Base-by-base conservation (phyloP, 2,888 invertebrate genomes). In the Tipula unca region DNA sequence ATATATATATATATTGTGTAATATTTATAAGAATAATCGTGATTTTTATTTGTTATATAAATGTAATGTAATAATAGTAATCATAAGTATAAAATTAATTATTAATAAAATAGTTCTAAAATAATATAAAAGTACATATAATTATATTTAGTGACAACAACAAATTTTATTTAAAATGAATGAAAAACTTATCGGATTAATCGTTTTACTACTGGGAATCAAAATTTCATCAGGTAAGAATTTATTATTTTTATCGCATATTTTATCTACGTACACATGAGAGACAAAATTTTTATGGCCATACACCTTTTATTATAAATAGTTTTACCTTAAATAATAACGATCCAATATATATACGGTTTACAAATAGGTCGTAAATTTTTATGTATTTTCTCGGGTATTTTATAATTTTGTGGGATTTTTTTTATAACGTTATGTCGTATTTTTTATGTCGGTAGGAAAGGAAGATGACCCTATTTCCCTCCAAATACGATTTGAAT, bases 181-280 rank as follows among this genome's bases (percentile, higher is more conserved):
- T 69, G 69, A 69, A 20, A 69, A 69, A 25, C 69, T 69, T 69
- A 25, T 69, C 69, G 69, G 69, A 69, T 69, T 69, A 69, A 69
- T 69, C 69, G 69, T 69, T 69, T 69, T 69, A 69, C 69, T 69
- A 10, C 69, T 69, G 69, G 69, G 69, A 20, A 69, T 69, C 69
- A 69, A 69, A 69, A 69, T 69, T 69, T 69, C 69, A 69, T 69
- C 69, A 69, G 69, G 69, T 69, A 69, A 69, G 69, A 69, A 69
- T 69, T 69, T 69, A 69, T 69, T 69, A 25, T 69, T 25, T 69
- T 20, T 48, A 48, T 48, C 48, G 48, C 10, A 17, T 48, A 8
- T 48, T n/a, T 14, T 69, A 69, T 25, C 48, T 13, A 13, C 1
- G 0, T 39, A 39, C 10, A 39, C 10, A 39, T n/a, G 48, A 10